Conservation (phyloP, 2,113 vertebrate genomes). For the Proteles cristata region DNA sequence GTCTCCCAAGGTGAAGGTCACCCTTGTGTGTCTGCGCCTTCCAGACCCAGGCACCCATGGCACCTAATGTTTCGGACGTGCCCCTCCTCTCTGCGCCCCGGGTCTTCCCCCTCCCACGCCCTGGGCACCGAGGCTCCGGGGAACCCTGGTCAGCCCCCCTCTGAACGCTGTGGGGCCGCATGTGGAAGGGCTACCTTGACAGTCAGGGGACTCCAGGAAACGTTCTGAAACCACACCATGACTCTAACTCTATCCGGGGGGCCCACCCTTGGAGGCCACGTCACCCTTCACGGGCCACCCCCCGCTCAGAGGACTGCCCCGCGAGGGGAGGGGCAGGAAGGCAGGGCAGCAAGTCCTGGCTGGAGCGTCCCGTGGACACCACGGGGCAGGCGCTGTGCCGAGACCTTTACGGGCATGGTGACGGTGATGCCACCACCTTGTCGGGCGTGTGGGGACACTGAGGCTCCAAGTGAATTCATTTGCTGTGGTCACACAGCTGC, state of each 20-base stretch:
- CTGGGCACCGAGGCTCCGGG: not conserved
- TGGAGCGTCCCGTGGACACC: not conserved
- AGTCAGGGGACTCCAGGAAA: not conserved
- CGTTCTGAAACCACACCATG: not conserved
- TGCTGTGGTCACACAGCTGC: not conserved
- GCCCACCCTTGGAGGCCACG: not conserved
- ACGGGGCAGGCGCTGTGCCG: fast-evolving
- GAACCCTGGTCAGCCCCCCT: not conserved
- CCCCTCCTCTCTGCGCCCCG: not conserved
- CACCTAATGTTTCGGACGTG: not conserved
- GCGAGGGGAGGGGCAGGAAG: not conserved
- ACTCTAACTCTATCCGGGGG: fast-evolving
- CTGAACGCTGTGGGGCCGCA: no score
- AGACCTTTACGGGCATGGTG: not conserved
- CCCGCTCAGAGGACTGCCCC: not conserved
- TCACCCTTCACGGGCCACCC: not conserved
- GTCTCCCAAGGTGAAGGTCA: not conserved
- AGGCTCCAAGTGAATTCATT: not conserved
- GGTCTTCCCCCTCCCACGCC: no score
- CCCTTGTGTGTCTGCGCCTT: not conserved
- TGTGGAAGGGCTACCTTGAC: fast-evolving
- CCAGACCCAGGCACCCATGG: not conserved
- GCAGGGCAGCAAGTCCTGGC: not conserved
- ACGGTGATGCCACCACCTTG: not conserved
- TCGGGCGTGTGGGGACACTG: not conserved